These are phyloP conservation scores for Meganola albula DNA, from an alignment of 2,888 invertebrate species.

Conservation along the genomic window DNA sequence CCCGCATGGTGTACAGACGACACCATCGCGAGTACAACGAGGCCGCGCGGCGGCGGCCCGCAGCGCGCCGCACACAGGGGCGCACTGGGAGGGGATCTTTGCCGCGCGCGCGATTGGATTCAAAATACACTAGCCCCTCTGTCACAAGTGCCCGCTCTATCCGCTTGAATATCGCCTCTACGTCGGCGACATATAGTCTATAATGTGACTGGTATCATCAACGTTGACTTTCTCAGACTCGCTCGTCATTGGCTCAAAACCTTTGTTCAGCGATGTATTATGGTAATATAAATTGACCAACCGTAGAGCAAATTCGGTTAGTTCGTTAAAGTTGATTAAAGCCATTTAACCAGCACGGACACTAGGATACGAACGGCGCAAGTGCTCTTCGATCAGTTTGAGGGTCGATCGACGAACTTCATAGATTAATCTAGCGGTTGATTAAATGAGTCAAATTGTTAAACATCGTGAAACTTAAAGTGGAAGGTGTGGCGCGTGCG, in stretches of 20 bases:
- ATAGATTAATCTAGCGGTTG: constrained; percentile 58
- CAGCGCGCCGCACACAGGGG: constrained; percentile 29
- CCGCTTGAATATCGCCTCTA: constrained; percentile 45
- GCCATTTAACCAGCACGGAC: constrained; percentile 76
- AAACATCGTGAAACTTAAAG: constrained; percentile 57
- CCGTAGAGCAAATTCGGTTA: constrained; percentile 76
- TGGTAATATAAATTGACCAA: constrained; percentile 79
- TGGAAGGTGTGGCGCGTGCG: constrained; percentile 33
- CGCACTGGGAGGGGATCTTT: constrained; percentile 42
- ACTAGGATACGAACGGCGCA: constrained; percentile 71
- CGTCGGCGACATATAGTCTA: constrained; percentile 40
- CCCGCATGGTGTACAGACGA: constrained; percentile 58
- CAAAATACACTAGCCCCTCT: constrained; percentile 19
- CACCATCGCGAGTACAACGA: no score
- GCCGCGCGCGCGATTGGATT: constrained; percentile 45
- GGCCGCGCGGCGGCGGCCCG: constrained; percentile 14
- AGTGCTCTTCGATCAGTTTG: constrained; percentile 70
- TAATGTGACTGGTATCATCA: constrained; percentile 38
- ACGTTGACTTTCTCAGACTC: constrained; percentile 35
- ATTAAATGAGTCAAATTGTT: constrained; percentile 73
- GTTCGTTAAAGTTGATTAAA: constrained; percentile 79
- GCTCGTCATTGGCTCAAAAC: constrained; percentile 56
- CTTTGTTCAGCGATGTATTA: constrained; percentile 53
- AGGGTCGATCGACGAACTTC: no score
- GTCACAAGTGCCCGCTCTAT: constrained; percentile 51